These are phyloP conservation scores for Morpho deidamia DNA, from an alignment of 2,888 invertebrate species.

Conservation along the genomic window DNA sequence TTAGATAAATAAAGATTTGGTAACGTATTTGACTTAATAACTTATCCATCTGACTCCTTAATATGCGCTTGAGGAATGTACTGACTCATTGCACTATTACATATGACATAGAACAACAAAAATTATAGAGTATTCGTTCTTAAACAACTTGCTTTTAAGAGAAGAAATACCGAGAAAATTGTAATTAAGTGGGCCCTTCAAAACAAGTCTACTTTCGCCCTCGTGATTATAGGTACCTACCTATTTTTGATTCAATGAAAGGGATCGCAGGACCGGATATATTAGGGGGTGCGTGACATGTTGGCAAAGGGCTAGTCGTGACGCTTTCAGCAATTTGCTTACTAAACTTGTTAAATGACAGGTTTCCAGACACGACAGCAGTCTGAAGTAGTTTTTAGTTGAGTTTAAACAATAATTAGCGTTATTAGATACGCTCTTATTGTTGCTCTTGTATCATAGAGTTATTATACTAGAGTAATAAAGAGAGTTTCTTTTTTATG, in stretches of 20 bases:
- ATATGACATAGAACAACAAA: too few species aligned
- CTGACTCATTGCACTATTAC: too few species aligned
- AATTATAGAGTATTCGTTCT: conserved; percentile 5
- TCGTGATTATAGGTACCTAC: conserved; percentile 44
- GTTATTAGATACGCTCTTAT: too few species aligned
- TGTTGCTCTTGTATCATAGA: too few species aligned
- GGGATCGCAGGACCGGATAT: conserved; percentile 62
- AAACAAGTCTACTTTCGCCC: conserved; percentile 56
- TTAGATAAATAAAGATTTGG: too few species aligned
- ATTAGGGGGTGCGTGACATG: conserved; percentile 37
- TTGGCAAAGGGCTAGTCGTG: conserved; percentile 23
- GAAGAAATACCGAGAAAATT: conserved; percentile 31
- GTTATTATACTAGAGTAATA: too few species aligned
- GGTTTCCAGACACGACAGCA: conserved; percentile 2
- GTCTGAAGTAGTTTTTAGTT: background rate
- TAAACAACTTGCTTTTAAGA: conserved; percentile 18
- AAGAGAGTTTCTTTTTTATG: too few species aligned
- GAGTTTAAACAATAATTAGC: background rate
- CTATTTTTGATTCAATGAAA: conserved; percentile 58
- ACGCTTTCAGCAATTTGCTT: conserved; percentile 24
- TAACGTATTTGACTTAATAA: too few species aligned
- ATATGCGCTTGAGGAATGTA: too few species aligned
- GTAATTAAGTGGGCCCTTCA: conserved; percentile 36
- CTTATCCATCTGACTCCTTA: too few species aligned
- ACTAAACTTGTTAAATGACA: conserved; percentile 15